These are phyloP conservation scores for Trichosurus vulpecula DNA, from an alignment of 2,797 vertebrate genomes.

Conservation along the genomic window DNA sequence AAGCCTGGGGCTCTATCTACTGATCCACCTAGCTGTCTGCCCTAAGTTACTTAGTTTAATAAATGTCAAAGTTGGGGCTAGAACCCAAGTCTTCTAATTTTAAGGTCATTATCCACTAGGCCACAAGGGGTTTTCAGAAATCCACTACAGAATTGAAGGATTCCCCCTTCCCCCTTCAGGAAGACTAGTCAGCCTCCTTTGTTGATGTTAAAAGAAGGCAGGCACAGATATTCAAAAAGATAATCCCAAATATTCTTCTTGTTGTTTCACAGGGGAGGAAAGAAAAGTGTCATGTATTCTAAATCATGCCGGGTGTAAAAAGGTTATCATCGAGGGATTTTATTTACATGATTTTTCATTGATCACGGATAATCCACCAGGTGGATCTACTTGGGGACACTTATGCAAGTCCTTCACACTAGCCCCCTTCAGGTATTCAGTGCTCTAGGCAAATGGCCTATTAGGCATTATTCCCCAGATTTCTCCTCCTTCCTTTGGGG, in stretches of 20 bases:
- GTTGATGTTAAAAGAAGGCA: background rate
- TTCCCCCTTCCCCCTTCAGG: background rate
- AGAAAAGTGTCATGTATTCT: background rate
- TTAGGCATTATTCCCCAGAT: background rate
- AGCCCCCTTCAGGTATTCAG: background rate
- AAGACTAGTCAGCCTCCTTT: background rate
- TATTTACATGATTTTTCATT: background rate
- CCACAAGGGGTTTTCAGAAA: background rate
- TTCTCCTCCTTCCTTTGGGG: background rate
- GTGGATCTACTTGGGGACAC: background rate
- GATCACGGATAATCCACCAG: background rate
- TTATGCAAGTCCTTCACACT: background rate
- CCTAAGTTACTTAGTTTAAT: background rate
- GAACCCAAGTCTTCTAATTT: background rate
- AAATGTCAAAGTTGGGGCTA: background rate
- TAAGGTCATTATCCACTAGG: background rate
- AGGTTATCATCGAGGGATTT: background rate
- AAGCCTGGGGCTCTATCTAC: background rate
- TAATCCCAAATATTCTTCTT: background rate
- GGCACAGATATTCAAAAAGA: background rate
- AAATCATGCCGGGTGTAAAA: background rate
- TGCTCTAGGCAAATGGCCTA: background rate
- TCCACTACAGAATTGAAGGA: background rate
- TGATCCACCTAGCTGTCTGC: background rate
- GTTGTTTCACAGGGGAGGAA: background rate